Conservation (phyloP, 2,888 invertebrate genomes). For the Chymomyza amoena region DNA sequence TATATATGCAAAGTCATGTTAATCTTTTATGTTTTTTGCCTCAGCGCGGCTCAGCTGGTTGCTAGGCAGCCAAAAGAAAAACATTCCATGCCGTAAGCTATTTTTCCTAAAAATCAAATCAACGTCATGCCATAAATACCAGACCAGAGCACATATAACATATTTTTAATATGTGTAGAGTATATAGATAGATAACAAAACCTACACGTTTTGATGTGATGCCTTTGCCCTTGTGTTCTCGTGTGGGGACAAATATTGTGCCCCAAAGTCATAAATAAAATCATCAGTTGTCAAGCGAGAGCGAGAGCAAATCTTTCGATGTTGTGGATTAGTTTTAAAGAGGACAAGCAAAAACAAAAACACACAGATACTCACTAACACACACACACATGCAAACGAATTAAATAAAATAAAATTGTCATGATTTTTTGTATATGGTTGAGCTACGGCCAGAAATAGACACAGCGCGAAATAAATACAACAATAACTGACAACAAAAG, state of each 20-base stretch:
- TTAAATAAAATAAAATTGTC: conserved; percentile 41
- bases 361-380: too few relatives aligned
- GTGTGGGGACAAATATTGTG: not conserved
- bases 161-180: not conserved
- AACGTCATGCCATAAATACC: conserved; percentile 30
- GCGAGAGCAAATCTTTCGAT: conserved; percentile 25
- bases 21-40: not conserved
- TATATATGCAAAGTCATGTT: not conserved
- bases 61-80: not conserved
- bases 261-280: conserved; percentile 57
- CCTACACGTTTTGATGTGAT: not conserved
- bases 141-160: not conserved
- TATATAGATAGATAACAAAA: not conserved
- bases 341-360: conserved; percentile 14
- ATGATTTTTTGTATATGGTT: conserved; percentile 12
- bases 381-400: conserved; percentile 4
- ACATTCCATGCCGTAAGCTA: conserved; percentile 1
- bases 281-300: conserved; percentile 58
- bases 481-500: conserved; percentile 4
- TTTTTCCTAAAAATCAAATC: conserved; percentile 27
- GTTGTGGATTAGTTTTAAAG: conserved; percentile 41
- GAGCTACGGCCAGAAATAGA: conserved; percentile 47
- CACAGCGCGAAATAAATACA: conserved; percentile 32
- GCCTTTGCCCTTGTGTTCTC: not conserved
- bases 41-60: not conserved